These are phyloP conservation scores for Tretioscincus oriximinensis DNA, from an alignment of 2,113 vertebrate species.

Conservation along the genomic window DNA sequence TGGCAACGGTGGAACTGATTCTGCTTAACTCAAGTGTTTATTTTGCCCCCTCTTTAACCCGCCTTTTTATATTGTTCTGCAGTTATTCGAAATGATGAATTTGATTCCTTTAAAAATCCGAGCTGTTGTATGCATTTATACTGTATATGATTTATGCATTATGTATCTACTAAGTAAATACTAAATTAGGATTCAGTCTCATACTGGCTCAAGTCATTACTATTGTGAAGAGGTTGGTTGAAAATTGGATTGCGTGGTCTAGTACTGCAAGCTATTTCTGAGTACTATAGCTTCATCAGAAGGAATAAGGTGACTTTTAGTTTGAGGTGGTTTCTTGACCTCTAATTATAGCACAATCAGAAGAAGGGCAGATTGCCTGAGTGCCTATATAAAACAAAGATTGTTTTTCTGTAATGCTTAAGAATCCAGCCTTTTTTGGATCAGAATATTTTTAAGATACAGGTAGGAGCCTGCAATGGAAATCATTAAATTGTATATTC, in stretches of 20 bases:
- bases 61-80: slow-evolving; percentile 31
- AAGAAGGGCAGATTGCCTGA: neutral
- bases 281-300: slow-evolving; percentile 3
- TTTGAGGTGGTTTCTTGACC: slow-evolving; percentile 13
- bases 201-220: neutral
- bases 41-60: slow-evolving; percentile 16
- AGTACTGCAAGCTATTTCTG: rapidly evolving
- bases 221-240: neutral
- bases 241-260: neutral
- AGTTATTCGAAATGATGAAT: slow-evolving; percentile 43
- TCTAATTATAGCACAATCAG: neutral
- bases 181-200: slow-evolving; percentile 3
- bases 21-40: slow-evolving; percentile 26
- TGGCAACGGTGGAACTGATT: neutral
- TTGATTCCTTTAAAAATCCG: slow-evolving; percentile 32
- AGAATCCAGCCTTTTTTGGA: neutral
- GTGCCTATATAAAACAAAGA: neutral
- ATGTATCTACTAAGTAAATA: slow-evolving; percentile 7
- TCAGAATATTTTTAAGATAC: neutral
- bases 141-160: neutral
- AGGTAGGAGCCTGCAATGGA: neutral
- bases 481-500: neutral
- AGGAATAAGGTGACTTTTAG: neutral
- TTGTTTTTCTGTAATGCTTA: slow-evolving; percentile 1
- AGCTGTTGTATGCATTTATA: neutral